Conservation (phyloP, 1,140 invertebrate species). For the Akabosia matsudoensis region DNA sequence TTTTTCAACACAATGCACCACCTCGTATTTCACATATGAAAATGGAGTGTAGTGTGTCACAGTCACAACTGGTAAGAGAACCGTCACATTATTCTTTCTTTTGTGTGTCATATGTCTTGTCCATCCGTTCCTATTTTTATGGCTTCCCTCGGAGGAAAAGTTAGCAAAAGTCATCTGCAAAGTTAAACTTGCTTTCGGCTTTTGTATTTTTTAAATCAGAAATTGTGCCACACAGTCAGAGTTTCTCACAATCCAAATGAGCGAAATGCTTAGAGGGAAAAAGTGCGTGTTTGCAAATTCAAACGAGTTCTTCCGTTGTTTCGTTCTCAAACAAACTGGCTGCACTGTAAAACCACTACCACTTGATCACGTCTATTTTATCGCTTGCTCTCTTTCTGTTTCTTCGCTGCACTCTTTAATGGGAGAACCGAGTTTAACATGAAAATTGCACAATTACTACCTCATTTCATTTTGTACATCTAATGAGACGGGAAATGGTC, state of each 20-base stretch:
- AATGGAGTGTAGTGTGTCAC: too few species aligned
- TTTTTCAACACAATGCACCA: too few species aligned
- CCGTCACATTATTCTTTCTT: too few species aligned
- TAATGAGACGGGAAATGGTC: background rate
- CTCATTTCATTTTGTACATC: background rate
- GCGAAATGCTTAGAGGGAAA: background rate
- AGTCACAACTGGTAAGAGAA: too few species aligned
- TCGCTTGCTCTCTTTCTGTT: background rate
- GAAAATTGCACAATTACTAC: conserved; percentile 13
- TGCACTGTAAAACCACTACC: background rate
- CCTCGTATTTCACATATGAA: too few species aligned
- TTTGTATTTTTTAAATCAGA: background rate
- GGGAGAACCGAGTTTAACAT: background rate
- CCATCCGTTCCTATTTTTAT: background rate
- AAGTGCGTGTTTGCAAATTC: background rate
- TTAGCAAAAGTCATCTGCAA: background rate
- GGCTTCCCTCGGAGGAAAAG: background rate
- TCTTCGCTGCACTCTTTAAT: background rate
- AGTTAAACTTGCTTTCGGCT: background rate
- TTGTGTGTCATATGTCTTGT: background rate
- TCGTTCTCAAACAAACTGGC: background rate
- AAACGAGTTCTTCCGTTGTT: background rate
- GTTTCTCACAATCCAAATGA: background rate
- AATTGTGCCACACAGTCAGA: background rate
- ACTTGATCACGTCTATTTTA: background rate